Evolutionary conservation across 2,113 vertebrate species (phyloP), one percentile per base, ranked within the genome.

Genomic region (Phyllostomus discolor): DNA sequence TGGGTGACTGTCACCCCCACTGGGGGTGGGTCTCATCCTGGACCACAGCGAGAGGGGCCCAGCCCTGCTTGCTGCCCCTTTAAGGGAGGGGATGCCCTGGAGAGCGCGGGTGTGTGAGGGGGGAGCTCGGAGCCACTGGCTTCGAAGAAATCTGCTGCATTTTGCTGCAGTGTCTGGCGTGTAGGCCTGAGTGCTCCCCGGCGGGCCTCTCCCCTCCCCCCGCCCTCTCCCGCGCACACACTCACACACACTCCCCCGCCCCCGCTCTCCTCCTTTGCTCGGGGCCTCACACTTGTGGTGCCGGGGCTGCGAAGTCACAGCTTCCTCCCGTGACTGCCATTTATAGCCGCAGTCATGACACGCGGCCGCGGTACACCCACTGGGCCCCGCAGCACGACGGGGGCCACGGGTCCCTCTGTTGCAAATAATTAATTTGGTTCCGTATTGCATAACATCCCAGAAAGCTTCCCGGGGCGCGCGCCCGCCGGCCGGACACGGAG

Each of bases 401-500:
- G 98, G 98, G 97, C 93, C 93, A 57, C 41, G 8, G 96, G 93
- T 96, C 89, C 97, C 98, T 98, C 98, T 96, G 98, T 97, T 97
- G 97, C 98, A 97, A 98, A 98, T 98, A 98, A 99, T 98, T 98
- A 98, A 98, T 98, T 98, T 97, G 98, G 98, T 95, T 97, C 93
- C 97, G 92, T 97, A 96, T 99, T 98, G 98, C 98, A 96, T 98
- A 98, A 99, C 98, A 97, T 98, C 98, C 98, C 98, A 97, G 98
- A 98, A 98, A 98, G 98, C 98, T 98, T 98, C 98, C 98, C 95
- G 91, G 98, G 98, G 98, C 93, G 97, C 90, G 98, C 98, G 97
- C 97, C 96, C 43, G 93, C 96, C 87, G 82, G 96, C 97, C 79
- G 97, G 98, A 97, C 98, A 96, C 98, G 95, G 95, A 92, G 97